Evolutionary conservation across 2,113 vertebrate species (phyloP), one percentile per base, ranked within the genome.

Genomic region (Forbesichthys papilliferus): DNA sequence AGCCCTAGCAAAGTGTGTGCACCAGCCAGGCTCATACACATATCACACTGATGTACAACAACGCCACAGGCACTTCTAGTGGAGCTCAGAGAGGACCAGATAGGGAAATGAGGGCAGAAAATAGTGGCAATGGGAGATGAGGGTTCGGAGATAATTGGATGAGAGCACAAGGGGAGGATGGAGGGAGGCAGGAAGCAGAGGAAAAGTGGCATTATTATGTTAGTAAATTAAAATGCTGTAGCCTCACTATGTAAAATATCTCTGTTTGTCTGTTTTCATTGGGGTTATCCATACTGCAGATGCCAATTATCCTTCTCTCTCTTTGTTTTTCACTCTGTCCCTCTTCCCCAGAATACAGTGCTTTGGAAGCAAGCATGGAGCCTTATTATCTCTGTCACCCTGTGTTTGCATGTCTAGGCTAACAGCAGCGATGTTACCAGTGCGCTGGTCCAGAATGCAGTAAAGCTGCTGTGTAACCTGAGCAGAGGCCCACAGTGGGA

Each of bases 21-120:
- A 82, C 68, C 68, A 80, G 82, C 65, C 80, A 76, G 80, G 71
- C 83, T 87, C 16, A 5, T 81, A 66, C 79, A 80, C 84, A 86
- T 82, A 88, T 88, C 88, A 86, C 71, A 86, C 81, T 73, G 70
- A 88, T 86, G 82, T 70, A 11, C 63, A 75, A 47, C 70, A 64
- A 78, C 79, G 84, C 84, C 57, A 74, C 80, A 80, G 87, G 85
- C 88, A 87, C 71, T 77, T 75, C 84, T 73, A 82, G 51, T 84
- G 52, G 85, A 83, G 87, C 82, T 84, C 78, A 70, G 72, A 70
- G 72, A 77, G 74, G 84, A 90, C 88, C 85, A 90, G 84, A 88
- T 81, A 77, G 67, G 71, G 76, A 86, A 87, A 81, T 74, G 69
- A 82, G 79, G 79, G 64, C 78, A 79, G 63, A 55, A 82, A 14